A percentile compares a stretch with the other conserved stretches of the same genome.
These are phyloP conservation scores for Eulemur rubriventer DNA, from an alignment of 2,797 vertebrate species.

Conservation along the genomic window DNA sequence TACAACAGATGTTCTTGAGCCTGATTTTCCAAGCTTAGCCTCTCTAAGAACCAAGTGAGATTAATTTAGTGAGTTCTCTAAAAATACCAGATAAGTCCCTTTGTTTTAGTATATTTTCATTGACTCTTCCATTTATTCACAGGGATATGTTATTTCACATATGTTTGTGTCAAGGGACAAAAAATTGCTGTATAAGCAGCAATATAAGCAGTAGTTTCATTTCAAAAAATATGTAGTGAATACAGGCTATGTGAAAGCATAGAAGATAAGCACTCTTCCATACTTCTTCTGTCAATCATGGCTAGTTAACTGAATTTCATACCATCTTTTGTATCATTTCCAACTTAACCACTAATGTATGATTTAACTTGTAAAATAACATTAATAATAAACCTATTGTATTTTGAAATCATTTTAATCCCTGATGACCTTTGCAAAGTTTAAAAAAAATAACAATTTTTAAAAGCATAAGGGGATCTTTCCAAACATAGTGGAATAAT, in stretches of 20 bases:
- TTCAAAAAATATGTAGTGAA: neutral
- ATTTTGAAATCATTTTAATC: constrained; percentile 1
- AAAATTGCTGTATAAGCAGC: neutral
- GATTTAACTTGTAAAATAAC: neutral
- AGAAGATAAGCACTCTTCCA: neutral
- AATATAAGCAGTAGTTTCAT: neutral
- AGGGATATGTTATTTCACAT: neutral
- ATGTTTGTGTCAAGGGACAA: neutral
- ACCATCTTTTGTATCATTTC: neutral
- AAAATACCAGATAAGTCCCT: neutral
- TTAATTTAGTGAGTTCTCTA: neutral
- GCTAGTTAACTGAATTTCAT: neutral
- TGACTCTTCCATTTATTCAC: neutral
- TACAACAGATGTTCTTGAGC: neutral
- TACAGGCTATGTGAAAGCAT: neutral
- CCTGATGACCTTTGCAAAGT: neutral
- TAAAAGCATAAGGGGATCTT: neutral
- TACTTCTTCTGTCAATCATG: neutral
- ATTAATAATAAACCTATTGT: neutral
- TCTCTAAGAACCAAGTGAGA: neutral
- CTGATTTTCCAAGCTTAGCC: constrained; percentile 23
- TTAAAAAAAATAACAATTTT: neutral
- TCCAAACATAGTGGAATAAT: neutral
- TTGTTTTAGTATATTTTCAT: neutral
- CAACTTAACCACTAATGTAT: neutral